Evolutionary conservation across 2,113 vertebrate species (phyloP).

Genomic region (Chauna torquata): DNA sequence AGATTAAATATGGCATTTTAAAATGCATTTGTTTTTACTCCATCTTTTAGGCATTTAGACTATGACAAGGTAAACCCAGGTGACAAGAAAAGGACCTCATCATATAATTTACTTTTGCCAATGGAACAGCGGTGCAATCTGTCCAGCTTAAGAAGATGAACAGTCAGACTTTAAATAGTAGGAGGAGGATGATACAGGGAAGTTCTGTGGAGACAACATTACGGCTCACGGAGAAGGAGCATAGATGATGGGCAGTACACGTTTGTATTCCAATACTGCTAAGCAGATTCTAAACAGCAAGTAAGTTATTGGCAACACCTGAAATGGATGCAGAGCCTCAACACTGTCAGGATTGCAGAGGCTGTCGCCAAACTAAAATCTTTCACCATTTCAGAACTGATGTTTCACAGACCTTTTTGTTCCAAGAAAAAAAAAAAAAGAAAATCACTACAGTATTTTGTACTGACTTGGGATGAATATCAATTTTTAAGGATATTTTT

Average conservation of each 20-base stretch:
- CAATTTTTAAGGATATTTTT: not conserved
- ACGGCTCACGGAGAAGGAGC: fast-evolving
- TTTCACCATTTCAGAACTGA: not conserved
- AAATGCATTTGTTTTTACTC: no score
- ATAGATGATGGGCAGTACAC: fast-evolving
- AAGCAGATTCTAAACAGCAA: not conserved
- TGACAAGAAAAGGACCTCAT: not conserved
- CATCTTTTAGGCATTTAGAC: not conserved
- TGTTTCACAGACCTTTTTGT: not conserved
- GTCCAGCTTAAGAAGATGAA: not conserved
- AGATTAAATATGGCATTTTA: not conserved
- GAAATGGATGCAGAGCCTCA: not conserved
- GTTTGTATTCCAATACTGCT: not conserved
- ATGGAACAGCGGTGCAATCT: fast-evolving
- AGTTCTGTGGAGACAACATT: not conserved
- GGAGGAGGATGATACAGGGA: not conserved
- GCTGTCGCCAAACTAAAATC: not conserved
- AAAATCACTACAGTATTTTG: not conserved
- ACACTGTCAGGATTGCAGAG: not conserved
- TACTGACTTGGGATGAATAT: not conserved
- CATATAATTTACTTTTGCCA: not conserved
- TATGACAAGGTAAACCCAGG: not conserved
- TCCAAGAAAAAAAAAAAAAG: not conserved
- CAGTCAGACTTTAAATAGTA: no score
- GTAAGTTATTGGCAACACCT: not conserved